phyloP scores from a whole-genome alignment of 2,113 vertebrate genomes.

The Dissostichus mawsoni region DNA sequence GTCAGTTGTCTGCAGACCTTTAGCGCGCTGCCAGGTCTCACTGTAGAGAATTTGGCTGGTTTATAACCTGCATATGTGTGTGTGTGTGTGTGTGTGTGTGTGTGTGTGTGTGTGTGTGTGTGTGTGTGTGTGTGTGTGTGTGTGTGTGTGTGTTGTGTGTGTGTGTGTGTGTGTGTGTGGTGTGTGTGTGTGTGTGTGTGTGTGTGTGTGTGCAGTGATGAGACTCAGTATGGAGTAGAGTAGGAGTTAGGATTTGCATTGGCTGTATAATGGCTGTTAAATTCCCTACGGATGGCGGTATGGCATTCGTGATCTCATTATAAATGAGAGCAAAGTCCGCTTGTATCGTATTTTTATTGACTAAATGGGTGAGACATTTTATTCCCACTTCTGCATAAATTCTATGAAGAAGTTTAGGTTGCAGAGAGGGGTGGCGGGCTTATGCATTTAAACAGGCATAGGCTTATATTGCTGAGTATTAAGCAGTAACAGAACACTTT shows the following conservation, averaged over 20 bases:
- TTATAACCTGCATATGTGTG: conserved; percentile 54
- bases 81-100: not conserved
- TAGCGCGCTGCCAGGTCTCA: conserved; percentile 48
- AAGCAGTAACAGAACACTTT: too few relatives aligned
- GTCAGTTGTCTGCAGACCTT: conserved; percentile 55
- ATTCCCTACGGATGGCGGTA: not conserved
- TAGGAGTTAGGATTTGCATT: conserved; percentile 11
- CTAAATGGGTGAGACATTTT: not conserved
- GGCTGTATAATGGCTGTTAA: not conserved
- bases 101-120: too few relatives aligned
- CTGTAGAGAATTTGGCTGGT: conserved; percentile 54
- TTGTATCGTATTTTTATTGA: not conserved
- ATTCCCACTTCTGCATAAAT: not conserved
- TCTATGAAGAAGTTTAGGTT: too few relatives aligned
- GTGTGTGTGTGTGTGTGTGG: too few relatives aligned
- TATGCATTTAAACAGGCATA: too few relatives aligned
- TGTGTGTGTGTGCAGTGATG: not conserved
- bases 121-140: not conserved
- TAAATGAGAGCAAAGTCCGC: not conserved
- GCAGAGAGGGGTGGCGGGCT: too few relatives aligned
- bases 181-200: not conserved
- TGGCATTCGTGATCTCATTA: not conserved
- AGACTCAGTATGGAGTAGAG: not conserved
- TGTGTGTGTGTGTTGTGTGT: not conserved
- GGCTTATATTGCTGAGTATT: too few relatives aligned